These are phyloP conservation scores for Rhagonycha lutea DNA, from an alignment of 2,888 invertebrate genomes.

Conservation along the genomic window DNA sequence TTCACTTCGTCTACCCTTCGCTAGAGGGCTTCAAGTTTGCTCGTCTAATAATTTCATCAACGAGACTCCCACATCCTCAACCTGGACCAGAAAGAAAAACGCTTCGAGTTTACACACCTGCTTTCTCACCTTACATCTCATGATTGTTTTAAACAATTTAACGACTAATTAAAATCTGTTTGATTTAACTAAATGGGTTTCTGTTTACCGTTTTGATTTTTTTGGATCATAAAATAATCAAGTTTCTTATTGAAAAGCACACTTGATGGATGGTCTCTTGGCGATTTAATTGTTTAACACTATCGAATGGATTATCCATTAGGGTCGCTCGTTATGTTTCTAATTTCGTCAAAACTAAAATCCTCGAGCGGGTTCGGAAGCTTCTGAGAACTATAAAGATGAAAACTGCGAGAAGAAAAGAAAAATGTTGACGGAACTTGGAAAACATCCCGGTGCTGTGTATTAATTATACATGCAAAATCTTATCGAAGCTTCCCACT, in stretches of 20 bases:
- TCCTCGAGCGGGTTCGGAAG: not conserved
- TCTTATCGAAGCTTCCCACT: constrained; percentile 3
- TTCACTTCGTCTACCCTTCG: not conserved
- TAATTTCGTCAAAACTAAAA: not conserved
- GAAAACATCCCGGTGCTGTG: not conserved
- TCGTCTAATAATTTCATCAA: not conserved
- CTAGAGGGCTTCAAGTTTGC: not conserved
- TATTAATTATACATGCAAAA: not conserved
- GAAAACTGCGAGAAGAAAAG: not conserved
- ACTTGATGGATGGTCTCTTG: constrained; percentile 34
- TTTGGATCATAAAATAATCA: not conserved
- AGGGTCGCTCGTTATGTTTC: not conserved
- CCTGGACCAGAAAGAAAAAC: not conserved
- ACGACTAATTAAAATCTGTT: not conserved
- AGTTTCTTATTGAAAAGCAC: constrained; percentile 10
- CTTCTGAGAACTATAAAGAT: not conserved
- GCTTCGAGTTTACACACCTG: constrained; percentile 6
- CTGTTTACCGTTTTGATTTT: not conserved
- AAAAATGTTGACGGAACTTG: not conserved
- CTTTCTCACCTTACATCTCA: constrained; percentile 14
- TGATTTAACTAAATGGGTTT: not conserved
- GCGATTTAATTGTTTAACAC: constrained; percentile 26
- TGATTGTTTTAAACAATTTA: constrained; percentile 1
- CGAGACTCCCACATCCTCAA: not conserved
- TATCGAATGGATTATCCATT: constrained; percentile 28